Evolutionary conservation across 2,888 invertebrate species (phyloP), one percentile per base, ranked within the genome.

Genomic region (Pachydiplax longipennis): DNA sequence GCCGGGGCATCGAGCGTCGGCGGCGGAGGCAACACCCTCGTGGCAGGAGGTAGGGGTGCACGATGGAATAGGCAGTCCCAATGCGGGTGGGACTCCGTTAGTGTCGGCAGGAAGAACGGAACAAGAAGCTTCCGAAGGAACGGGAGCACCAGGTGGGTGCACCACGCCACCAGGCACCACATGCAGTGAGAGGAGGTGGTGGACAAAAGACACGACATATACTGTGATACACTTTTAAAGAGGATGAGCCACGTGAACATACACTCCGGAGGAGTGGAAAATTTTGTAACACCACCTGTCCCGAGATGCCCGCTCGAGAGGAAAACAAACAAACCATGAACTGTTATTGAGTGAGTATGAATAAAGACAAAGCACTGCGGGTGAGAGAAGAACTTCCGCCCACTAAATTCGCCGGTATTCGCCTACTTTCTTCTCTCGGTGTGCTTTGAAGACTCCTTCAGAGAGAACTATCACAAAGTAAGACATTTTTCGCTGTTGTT

Each of bases 1-100:
- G 92, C 93, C n/a, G 93, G 92, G 91, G 93, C 81, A 22, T 81
- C 81, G 18, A 81, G 81, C 81, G 48, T 48, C 10, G 44, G 44
- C 3, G 44, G 44, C 12, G 48, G 35, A 35, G 81, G 81, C 35
- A 37, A 22, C 37, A 37, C 22, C 40, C 22, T 22, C 22, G 22
- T 18, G 0, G 40, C 37, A 15, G 83, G 83, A 3, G 58, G 83
- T n/a, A 15, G n/a, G 12, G 25, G 82, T 2, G 82, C 15, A 13
- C 25, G 48, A 1, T 22, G 48, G 31, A 31, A 22, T 13, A 58
- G 82, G 58, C 10, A 35, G 35, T 13, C 48, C n/a, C 25, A 48
- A 13, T 35, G 58, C 87, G 37, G 65, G 22, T 35, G 87, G 40
- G 87, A 58, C 61, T 22, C 87, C 53, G 81, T 81, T 15, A 81